A percentile compares a stretch with the other conserved stretches of the same genome.
Conservation (phyloP, 2,888 invertebrate genomes). For the Ligdia adustata region DNA sequence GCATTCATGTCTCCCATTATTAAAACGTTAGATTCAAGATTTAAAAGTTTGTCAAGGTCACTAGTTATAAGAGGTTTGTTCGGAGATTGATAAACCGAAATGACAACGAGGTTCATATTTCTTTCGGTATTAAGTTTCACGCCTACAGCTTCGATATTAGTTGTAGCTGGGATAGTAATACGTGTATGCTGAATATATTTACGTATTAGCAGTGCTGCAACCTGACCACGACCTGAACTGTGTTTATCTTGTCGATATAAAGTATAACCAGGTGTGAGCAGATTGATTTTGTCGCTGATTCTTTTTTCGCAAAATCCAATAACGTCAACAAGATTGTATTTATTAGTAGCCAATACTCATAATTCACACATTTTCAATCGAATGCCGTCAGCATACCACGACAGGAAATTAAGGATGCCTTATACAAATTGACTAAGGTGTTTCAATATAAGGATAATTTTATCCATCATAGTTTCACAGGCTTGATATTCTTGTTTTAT, state of each 20-base stretch:
- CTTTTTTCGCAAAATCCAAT: constrained; percentile 13
- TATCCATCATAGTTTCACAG: constrained; percentile 15
- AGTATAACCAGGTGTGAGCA: constrained; percentile 8
- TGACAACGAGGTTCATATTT: too few species aligned
- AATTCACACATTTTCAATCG: constrained; percentile 12
- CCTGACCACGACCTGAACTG: constrained; percentile 7
- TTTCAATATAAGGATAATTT: constrained; percentile 17
- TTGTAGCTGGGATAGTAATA: too few species aligned
- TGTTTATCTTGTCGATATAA: constrained; percentile 11
- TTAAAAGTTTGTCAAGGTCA: too few species aligned
- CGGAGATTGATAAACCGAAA: too few species aligned
- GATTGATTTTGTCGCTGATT: neutral
- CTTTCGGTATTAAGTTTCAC: too few species aligned
- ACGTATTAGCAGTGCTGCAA: constrained; percentile 10
- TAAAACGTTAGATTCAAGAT: too few species aligned
- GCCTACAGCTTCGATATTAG: too few species aligned
- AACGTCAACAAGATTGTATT: constrained; percentile 4
- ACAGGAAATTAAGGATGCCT: constrained; percentile 4
- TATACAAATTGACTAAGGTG: constrained; percentile 15
- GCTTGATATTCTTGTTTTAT: neutral
- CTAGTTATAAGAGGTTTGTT: too few species aligned
- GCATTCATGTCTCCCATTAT: too few species aligned
- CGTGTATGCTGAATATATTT: too few species aligned
- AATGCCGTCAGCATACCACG: constrained; percentile 23
- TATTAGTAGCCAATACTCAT: constrained; percentile 2